Conservation (phyloP, 2,888 invertebrate species). For the Thymelicus sylvestris region DNA sequence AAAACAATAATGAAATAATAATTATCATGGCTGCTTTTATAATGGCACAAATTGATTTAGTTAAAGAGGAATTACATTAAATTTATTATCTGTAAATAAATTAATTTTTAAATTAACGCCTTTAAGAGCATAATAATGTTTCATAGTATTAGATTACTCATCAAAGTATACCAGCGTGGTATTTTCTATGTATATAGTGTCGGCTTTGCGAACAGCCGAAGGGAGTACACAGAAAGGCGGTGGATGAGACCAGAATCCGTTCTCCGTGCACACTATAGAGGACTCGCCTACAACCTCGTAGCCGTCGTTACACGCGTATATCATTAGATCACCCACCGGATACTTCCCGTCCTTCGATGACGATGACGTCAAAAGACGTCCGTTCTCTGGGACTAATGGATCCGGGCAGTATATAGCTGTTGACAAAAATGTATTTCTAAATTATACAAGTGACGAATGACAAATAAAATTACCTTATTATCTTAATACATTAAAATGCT, state of each 20-base stretch:
- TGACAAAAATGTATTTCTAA: slow-evolving; percentile 40
- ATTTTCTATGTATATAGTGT: slow-evolving; percentile 73
- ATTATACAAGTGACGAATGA: background rate
- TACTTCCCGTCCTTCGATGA: slow-evolving; percentile 83
- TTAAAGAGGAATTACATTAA: too few species aligned
- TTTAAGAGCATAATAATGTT: too few species aligned
- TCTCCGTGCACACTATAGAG: slow-evolving; percentile 94
- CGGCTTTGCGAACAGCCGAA: slow-evolving; percentile 62
- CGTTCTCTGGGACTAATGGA: slow-evolving; percentile 89
- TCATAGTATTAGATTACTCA: slow-evolving; percentile 45
- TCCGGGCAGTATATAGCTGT: slow-evolving; percentile 93
- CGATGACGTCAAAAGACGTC: slow-evolving; percentile 76
- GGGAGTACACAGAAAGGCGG: slow-evolving; percentile 90
- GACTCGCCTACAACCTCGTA: slow-evolving; percentile 87
- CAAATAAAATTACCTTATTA: too few species aligned
- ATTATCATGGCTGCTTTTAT: too few species aligned
- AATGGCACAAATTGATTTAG: too few species aligned
- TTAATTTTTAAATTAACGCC: too few species aligned
- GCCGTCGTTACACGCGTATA: slow-evolving; percentile 84
- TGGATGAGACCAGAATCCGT: slow-evolving; percentile 94
- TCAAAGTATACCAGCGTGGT: slow-evolving; percentile 71
- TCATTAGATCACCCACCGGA: slow-evolving; percentile 92
- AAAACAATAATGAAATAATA: background rate
- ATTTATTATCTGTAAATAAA: too few species aligned
- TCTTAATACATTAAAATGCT: too few species aligned